phyloP scores from a whole-genome alignment of 1,140 invertebrate species.

The Cotesia chilonis region DNA sequence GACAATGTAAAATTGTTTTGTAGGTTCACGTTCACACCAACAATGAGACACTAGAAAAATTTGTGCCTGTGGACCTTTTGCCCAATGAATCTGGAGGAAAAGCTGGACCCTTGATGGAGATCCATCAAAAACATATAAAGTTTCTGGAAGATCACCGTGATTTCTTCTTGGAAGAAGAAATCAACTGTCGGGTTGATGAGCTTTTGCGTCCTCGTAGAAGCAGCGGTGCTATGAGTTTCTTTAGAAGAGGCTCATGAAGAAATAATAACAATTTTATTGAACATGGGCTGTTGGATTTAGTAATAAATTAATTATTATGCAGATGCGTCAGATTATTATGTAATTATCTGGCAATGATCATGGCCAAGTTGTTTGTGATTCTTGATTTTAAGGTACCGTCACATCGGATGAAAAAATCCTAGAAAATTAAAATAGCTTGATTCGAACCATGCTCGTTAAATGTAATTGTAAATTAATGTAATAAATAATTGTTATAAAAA shows the following conservation, averaged over 20 bases:
- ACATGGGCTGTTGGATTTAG: too few species aligned
- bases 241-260: too few species aligned
- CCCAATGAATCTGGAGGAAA: constrained; percentile 70
- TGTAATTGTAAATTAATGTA: too few species aligned
- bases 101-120: constrained; percentile 58
- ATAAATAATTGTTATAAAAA: too few species aligned
- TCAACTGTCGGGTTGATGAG: constrained; percentile 69
- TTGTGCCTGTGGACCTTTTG: constrained; percentile 62
- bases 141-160: constrained; percentile 66
- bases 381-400: constrained; percentile 20
- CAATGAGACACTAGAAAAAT: constrained; percentile 57
- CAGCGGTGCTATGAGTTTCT: constrained; percentile 57
- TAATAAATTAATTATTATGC: too few species aligned
- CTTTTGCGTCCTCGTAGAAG: constrained; percentile 70
- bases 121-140: constrained; percentile 57
- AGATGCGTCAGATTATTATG: not conserved
- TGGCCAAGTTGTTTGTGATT: constrained; percentile 24
- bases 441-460: too few species aligned
- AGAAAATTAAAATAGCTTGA: too few species aligned
- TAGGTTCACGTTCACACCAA: constrained; percentile 64
- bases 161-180: constrained; percentile 69
- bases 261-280: not conserved
- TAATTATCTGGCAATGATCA: constrained; percentile 20
- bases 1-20: constrained; percentile 37
- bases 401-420: not conserved